Conservation (phyloP, 1,140 invertebrate species). For the Sycophila sp. region DNA sequence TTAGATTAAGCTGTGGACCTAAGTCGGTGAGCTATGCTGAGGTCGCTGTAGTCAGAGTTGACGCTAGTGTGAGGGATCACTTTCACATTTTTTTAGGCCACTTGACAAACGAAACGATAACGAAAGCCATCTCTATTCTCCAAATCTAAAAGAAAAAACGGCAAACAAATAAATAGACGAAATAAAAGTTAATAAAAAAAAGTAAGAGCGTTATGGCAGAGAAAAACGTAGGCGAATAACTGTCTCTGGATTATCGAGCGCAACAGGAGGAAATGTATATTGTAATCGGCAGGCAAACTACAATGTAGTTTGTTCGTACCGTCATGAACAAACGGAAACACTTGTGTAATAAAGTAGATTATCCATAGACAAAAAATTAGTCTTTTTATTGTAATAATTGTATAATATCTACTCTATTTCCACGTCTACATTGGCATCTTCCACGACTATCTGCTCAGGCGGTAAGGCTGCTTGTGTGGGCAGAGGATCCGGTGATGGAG, state of each 20-base stretch:
- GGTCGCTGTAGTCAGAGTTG: constrained; percentile 60
- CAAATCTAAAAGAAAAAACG: too few species aligned
- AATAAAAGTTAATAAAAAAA: too few species aligned
- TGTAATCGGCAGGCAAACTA: constrained; percentile 65
- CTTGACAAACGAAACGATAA: constrained; percentile 28
- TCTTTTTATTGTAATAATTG: constrained; percentile 16
- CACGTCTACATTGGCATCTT: constrained; percentile 61
- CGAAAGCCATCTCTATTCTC: constrained; percentile 39
- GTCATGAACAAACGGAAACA: constrained; percentile 62
- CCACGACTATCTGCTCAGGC: constrained; percentile 55
- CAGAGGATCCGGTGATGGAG: constrained; percentile 63
- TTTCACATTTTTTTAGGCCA: constrained; percentile 60
- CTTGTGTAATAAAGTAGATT: constrained; percentile 68
- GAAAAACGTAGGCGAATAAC: constrained; percentile 55
- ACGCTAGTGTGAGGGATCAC: constrained; percentile 57
- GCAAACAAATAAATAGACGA: too few species aligned
- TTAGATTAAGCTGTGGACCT: constrained; percentile 63
- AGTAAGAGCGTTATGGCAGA: constrained; percentile 48
- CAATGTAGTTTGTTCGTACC: constrained; percentile 66
- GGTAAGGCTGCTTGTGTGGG: constrained; percentile 54
- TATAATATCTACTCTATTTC: constrained; percentile 41
- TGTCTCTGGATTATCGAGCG: constrained; percentile 59
- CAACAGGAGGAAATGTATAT: constrained; percentile 60
- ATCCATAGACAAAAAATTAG: constrained; percentile 55
- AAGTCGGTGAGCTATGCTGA: constrained; percentile 59